Evolutionary conservation across 2,888 invertebrate species (phyloP).

Genomic region (Luperina nickerlii): DNA sequence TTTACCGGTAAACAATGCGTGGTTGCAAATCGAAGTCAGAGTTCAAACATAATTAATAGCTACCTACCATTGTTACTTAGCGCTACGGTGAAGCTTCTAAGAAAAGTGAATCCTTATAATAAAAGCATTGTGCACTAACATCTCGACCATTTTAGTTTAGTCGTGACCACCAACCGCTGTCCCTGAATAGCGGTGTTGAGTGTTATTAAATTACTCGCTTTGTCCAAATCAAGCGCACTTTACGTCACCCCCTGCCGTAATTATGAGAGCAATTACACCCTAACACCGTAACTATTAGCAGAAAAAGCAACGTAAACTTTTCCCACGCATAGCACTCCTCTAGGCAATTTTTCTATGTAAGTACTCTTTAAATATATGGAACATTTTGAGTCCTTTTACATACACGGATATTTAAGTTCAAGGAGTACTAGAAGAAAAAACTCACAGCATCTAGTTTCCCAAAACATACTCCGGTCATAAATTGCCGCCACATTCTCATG

Average conservation of each 20-base stretch:
- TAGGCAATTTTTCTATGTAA: background rate
- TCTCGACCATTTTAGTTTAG: constrained; percentile 40
- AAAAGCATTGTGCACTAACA: constrained; percentile 16
- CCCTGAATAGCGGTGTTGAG: constrained; percentile 69
- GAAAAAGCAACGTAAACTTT: constrained; percentile 43
- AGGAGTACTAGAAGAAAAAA: background rate
- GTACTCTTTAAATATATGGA: background rate
- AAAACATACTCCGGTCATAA: background rate
- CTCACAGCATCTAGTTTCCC: background rate
- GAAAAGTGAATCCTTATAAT: constrained; percentile 14
- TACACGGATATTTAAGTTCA: background rate
- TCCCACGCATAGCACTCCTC: constrained; percentile 48
- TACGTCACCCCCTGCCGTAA: constrained; percentile 62
- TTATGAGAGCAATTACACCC: constrained; percentile 64
- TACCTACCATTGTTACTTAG: constrained; percentile 4
- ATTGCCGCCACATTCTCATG: background rate
- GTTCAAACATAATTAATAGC: constrained; percentile 25
- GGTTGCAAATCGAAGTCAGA: constrained; percentile 34
- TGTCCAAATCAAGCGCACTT: constrained; percentile 55
- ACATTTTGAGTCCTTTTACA: background rate
- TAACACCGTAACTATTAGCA: constrained; percentile 47
- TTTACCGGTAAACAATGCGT: constrained; percentile 19
- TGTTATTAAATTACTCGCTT: constrained; percentile 54
- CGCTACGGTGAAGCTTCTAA: constrained; percentile 17
- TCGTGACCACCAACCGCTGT: constrained; percentile 69